Evolutionary conservation across 53 echinoderm and acorn worm genomes (phyloP), one percentile per base, ranked within the genome.

Genomic region (Crossaster papposus): DNA sequence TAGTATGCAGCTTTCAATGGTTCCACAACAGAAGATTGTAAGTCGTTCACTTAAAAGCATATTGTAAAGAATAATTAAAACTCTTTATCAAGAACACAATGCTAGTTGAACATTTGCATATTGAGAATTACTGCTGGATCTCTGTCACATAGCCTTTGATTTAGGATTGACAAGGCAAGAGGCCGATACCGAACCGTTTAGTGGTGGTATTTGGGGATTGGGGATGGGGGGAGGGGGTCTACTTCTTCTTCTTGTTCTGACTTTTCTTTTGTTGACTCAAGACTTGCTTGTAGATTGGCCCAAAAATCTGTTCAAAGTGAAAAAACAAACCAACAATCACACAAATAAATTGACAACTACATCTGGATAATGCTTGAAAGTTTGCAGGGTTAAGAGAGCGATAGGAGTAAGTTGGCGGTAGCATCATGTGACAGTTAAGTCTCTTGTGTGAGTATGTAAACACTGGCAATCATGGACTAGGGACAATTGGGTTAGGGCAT

Each of bases 231-330:
- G n/a, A n/a, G n/a, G n/a, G n/a, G 15, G 31, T 29, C 51, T 28
- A 22, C 44, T 24, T 70, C 87, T 87, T 76, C 77, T 35, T 75
- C 77, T 87, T 87, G 76, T 77, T 50, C n/a, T 87, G 76, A 30
- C 77, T 76, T 58, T 58, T 84, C 29, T 84, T 75, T 63, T 77
- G 75, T 63, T 87, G 87, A 77, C 77, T 87, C 77, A 87, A 20
- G 23, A 36, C 87, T 37, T 77, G 31, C 77, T 87, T 87, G 87
- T 87, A 87, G 77, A 87, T 33, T 54, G 87, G 87, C 24, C 87
- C 87, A 22, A 58, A 77, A 35, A 87, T 15, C 87, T 87, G 81
- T 74, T 14, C n/a, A 68, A 26, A 18, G 35, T 24, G 31, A 74
- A 14, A 11, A 74, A 74, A 14, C 75, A 74, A 74, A 33, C 17